Conservation (phyloP, 2,113 vertebrate species). For the Crotalus tigris region DNA sequence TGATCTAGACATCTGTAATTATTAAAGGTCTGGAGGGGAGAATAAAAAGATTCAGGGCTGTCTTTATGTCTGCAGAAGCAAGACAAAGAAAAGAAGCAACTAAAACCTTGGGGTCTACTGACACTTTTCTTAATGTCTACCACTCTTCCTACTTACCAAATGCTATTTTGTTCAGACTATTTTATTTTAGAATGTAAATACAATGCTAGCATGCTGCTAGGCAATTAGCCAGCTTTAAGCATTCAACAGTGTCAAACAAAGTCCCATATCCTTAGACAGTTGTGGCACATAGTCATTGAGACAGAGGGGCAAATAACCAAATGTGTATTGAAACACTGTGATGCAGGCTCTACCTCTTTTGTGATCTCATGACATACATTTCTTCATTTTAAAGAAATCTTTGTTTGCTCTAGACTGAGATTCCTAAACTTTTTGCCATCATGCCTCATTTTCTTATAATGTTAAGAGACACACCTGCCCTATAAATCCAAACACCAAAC, state of each 20-base stretch:
- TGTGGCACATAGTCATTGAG: neutral
- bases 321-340: neutral
- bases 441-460: neutral
- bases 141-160: neutral
- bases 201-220: neutral
- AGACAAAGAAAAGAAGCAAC: constrained; percentile 6
- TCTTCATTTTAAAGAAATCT: neutral
- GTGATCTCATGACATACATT: neutral
- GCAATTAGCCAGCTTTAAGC: neutral
- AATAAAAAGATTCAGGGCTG: neutral
- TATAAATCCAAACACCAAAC: neutral
- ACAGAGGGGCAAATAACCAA: neutral
- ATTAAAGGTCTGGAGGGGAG: neutral
- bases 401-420: neutral
- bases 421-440: neutral
- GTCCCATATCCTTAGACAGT: neutral
- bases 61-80: neutral
- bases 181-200: neutral
- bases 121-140: neutral
- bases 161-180: neutral
- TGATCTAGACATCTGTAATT: constrained; percentile 38
- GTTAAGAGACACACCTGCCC: neutral
- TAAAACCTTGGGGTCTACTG: neutral
- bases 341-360: neutral
- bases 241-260: neutral